These are phyloP conservation scores for Uromys caudimaculatus DNA, from an alignment of 2,797 vertebrate genomes.

Conservation along the genomic window DNA sequence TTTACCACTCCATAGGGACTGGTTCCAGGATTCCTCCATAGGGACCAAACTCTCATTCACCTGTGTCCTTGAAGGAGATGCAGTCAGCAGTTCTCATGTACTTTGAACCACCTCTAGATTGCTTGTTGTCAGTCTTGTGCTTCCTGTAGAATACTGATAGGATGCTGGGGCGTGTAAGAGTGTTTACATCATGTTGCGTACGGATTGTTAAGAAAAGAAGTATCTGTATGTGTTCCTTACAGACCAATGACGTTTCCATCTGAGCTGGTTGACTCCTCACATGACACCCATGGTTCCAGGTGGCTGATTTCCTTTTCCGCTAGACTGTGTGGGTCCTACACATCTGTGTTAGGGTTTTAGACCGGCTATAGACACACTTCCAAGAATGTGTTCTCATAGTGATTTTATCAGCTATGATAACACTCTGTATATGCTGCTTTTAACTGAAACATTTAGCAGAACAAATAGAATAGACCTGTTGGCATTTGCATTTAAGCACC, in stretches of 20 bases:
- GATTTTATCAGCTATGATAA: background rate
- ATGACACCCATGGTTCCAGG: background rate
- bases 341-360: background rate
- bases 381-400: background rate
- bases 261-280: background rate
- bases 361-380: background rate
- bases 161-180: background rate
- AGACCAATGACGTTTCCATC: background rate
- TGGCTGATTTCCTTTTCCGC: background rate
- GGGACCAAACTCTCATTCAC: background rate
- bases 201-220: background rate
- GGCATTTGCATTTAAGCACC: background rate
- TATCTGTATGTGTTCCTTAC: background rate
- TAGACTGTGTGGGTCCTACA: background rate
- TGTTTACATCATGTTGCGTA: background rate
- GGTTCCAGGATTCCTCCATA: background rate
- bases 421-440: conserved; percentile 49
- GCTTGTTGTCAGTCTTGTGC: background rate
- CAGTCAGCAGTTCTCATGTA: background rate
- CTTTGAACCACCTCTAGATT: background rate
- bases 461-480: conserved; percentile 56
- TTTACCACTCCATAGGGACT: background rate
- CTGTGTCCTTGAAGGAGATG: background rate
- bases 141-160: background rate
- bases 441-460: conserved; percentile 49